Base-by-base conservation (phyloP, 2,113 vertebrate genomes). In the Mastomys natalensis region DNA sequence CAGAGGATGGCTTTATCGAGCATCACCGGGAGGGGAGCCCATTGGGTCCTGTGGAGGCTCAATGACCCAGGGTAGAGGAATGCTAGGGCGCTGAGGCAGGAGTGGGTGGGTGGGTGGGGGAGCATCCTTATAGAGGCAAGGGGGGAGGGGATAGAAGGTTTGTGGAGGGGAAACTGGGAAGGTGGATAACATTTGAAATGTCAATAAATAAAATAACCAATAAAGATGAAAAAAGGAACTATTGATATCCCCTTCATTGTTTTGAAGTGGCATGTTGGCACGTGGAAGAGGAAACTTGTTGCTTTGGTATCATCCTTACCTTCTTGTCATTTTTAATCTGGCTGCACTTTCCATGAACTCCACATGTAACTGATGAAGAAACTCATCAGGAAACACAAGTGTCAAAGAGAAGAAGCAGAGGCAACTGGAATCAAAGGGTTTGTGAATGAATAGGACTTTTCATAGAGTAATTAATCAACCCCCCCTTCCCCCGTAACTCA, bases 161-260 rank as follows among this genome's bases (percentile, higher is more conserved):
- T 64, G 62, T 10, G 24, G 62, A 29, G 62, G 24, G 62, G 24
- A 64, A 64, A 64, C 62, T 64, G 62, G 62, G 62, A 64, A 29
- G 62, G 62, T 9, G 24, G 24, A 26, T 64, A 64, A 64, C 24
- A 26, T 64, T 64, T 64, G 62, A 64, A 64, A 64, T 64, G 8
- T 64, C 62, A 64, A 26, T 62, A 62, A 62, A 64, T 64, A 64
- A 64, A 26, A 62, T 26, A 64, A 64, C 8, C 24, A 26, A 10
- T 64, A 29, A 64, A 64, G 22, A 16, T 9, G 24, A 64, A 64
- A 64, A 26, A 64, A 26, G 26, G 22, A 9, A 9, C 77, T 92
- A 96, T 85, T 91, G 84, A 93, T 76, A 74, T 76, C 90, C 43
- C 87, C 60, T 91, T 84, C 48, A n/a, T 87, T 82, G 88, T 70